Conservation (phyloP, 2,113 vertebrate species). For the Phodopus roborovskii region DNA sequence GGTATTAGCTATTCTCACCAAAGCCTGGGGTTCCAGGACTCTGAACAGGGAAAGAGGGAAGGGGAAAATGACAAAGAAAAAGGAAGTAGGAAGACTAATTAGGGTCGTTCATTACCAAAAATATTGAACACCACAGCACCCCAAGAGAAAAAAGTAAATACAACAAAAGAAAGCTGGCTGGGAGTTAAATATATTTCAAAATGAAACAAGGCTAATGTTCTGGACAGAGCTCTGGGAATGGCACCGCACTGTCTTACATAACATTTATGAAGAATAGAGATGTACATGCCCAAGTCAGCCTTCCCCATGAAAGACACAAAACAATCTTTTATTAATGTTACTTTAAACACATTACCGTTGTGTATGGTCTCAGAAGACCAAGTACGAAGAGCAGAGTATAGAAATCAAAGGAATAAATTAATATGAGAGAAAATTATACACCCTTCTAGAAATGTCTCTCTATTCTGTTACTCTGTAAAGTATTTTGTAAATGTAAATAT, state of each 20-base stretch:
- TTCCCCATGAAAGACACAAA: constrained; percentile 40
- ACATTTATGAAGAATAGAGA: not conserved
- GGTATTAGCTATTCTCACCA: not conserved
- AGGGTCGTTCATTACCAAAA: not conserved
- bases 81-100: not conserved
- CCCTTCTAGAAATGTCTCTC: constrained; percentile 49
- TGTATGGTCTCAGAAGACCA: constrained; percentile 68
- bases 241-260: not conserved
- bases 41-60: not conserved
- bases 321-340: constrained; percentile 72
- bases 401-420: constrained; percentile 74
- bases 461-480: not conserved
- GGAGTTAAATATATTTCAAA: not conserved
- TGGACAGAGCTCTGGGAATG: not conserved
- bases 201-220: not conserved
- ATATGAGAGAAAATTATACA: constrained; percentile 54
- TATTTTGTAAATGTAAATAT: constrained; percentile 66
- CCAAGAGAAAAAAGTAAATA: not conserved
- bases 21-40: not conserved
- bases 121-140: no score
- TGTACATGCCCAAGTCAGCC: not conserved
- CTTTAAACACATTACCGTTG: constrained; percentile 59
- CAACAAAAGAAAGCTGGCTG: not conserved
- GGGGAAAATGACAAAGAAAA: not conserved
- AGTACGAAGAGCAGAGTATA: constrained; percentile 9